Conservation (phyloP, 2,797 vertebrate genomes). For the Coluber constrictor region DNA sequence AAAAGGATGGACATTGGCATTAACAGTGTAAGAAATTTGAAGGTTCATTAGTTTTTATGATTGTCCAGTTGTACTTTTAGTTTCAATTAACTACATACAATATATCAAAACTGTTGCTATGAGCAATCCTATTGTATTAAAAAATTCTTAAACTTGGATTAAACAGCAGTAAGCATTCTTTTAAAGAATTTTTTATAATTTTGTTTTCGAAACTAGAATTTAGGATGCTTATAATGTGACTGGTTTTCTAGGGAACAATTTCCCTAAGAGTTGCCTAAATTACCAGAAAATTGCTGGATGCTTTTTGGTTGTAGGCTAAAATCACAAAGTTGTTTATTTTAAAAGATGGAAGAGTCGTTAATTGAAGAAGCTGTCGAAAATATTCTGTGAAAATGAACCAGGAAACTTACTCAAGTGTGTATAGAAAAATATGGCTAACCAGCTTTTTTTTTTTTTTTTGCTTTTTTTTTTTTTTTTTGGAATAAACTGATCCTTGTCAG, state of each 20-base stretch:
- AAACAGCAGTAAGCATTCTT: background rate
- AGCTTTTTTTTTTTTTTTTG: background rate
- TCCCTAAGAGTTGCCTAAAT: background rate
- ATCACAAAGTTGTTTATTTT: background rate
- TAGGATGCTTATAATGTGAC: background rate
- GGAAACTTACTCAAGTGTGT: background rate
- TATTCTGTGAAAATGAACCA: background rate
- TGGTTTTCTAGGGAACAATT: background rate
- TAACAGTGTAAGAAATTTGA: background rate
- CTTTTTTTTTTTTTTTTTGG: background rate
- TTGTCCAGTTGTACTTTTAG: background rate
- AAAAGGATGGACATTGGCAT: background rate
- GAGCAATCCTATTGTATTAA: background rate
- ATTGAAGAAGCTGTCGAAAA: background rate
- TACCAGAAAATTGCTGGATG: background rate
- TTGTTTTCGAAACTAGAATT: background rate
- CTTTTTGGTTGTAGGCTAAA: background rate
- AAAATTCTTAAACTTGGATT: background rate
- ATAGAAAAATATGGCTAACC: background rate
- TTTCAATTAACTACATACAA: background rate
- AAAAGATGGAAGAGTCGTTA: background rate
- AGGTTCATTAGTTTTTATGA: background rate
- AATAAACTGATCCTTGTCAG: background rate
- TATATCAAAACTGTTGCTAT: background rate
- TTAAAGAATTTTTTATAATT: background rate